Evolutionary conservation across 2,113 vertebrate species (phyloP), one percentile per base, ranked within the genome.

Genomic region (Lanius ludovicianus): DNA sequence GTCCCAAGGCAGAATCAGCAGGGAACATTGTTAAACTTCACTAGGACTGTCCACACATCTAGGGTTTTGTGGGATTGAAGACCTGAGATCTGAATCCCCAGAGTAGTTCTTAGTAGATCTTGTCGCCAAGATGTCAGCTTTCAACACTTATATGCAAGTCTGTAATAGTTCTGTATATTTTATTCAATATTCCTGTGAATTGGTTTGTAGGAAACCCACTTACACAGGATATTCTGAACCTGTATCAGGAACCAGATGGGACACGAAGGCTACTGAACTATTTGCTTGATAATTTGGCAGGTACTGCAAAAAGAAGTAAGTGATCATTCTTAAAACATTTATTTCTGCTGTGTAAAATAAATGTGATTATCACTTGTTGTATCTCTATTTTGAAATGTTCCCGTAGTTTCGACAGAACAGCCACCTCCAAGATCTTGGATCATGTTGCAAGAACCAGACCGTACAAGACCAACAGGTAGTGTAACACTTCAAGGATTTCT

Each of bases 271-370:
- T 99, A 97, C 98, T 99, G 97, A 99, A 98, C 98, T 99, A 99
- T 98, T 99, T 99, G 98, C 98, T 99, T 98, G 99, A 99, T 99
- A 99, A 99, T 98, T 99, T 99, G 98, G 99, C 99, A 98, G 99
- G 99, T 98, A 98, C 99, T 98, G 98, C 99, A 97, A 99, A 99
- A 98, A 99, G 99, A 98, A 99, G 99, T 99, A 98, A 99, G 99
- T 99, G 90, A 60, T 93, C 55, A 71, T 88, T 95, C 71, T 78
- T 96, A 53, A 83, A 95, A 93, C 57, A 91, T 94, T 90, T 89
- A 53, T 91, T 95, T 93, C 65, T 94, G 88, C n/a, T 83, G 60
- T 78, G 81, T 91, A 75, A 47, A 94, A 33, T 96, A 93, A 97
- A 97, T 90, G 90, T 96, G 96, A 97, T 96, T 87, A 83, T 87